phyloP scores from a whole-genome alignment of 2,888 invertebrate genomes.

The Drosophila bunnanda region DNA sequence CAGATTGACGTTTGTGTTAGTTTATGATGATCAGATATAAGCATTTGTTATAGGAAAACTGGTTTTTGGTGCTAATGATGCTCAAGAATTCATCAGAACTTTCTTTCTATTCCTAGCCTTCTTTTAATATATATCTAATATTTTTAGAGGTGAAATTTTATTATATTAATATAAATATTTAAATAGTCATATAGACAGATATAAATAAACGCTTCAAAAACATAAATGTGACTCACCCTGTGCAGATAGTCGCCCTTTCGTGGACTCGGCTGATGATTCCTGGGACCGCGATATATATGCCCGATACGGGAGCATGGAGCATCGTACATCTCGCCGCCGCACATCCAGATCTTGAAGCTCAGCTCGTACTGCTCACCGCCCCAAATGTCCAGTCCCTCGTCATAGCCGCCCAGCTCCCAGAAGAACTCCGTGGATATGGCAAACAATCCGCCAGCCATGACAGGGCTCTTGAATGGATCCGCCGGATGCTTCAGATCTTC shows the following conservation, averaged over 20 bases:
- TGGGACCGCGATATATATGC: conserved; percentile 92
- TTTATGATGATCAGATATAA: conserved; percentile 1
- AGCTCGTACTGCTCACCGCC: conserved; percentile 99
- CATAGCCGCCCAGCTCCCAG: conserved; percentile 98
- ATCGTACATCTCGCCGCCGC: conserved; percentile 96
- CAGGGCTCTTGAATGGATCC: conserved; percentile 89
- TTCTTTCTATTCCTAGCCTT: background rate
- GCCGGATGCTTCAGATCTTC: conserved; percentile 81
- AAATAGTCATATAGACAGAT: too few species aligned
- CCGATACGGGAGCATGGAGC: conserved; percentile 97
- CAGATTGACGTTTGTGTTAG: background rate
- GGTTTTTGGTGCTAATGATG: background rate
- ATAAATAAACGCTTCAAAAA: background rate
- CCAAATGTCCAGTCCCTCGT: conserved; percentile 97
- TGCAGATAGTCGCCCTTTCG: conserved; percentile 94
- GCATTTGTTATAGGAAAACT: background rate
- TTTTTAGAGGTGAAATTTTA: too few species aligned
- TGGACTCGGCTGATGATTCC: conserved; percentile 95
- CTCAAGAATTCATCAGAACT: background rate
- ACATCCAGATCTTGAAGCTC: conserved; percentile 99
- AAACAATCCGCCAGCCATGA: conserved; percentile 99
- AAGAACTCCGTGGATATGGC: conserved; percentile 96
- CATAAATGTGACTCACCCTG: conserved; percentile 56
- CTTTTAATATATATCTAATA: background rate
- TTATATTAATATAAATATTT: too few species aligned